These are phyloP conservation scores for Glomeris marginata DNA, from an alignment of 2,888 invertebrate species.

Conservation along the genomic window DNA sequence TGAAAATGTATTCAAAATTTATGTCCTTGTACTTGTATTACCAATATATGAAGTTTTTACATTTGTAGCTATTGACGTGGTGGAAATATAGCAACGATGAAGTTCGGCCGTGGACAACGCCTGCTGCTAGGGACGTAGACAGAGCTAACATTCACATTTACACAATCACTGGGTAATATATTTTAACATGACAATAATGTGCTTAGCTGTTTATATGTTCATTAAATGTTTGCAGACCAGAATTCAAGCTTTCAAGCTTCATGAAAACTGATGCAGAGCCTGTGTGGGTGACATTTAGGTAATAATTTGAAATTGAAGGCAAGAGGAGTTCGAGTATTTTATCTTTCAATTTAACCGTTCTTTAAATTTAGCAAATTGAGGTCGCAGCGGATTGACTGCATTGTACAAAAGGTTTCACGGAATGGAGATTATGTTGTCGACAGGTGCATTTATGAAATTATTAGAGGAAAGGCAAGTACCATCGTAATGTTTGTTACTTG, in stretches of 20 bases:
- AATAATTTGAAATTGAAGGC: neutral
- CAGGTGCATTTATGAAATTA: slow-evolving; percentile 27
- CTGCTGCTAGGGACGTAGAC: slow-evolving; percentile 64
- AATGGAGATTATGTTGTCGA: slow-evolving; percentile 36
- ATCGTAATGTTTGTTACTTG: neutral
- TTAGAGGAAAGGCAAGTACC: slow-evolving; percentile 19
- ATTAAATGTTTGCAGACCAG: slow-evolving; percentile 1
- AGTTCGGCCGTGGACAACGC: slow-evolving; percentile 89
- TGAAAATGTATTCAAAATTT: neutral
- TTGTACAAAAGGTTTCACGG: slow-evolving; percentile 65
- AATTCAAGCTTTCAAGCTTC: slow-evolving; percentile 55
- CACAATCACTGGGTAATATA: slow-evolving; percentile 50
- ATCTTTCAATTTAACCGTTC: neutral
- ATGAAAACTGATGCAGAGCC: slow-evolving; percentile 80
- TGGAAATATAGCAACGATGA: slow-evolving; percentile 68
- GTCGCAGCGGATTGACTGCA: slow-evolving; percentile 53
- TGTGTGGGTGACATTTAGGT: slow-evolving; percentile 51
- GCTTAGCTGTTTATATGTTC: neutral
- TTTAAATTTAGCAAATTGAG: slow-evolving; percentile 42
- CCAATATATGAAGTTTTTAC: neutral
- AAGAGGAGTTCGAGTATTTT: neutral
- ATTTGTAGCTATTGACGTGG: slow-evolving; percentile 54
- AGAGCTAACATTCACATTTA: slow-evolving; percentile 78
- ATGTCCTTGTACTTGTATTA: neutral
- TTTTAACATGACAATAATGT: neutral